Evolutionary conservation across 2,113 vertebrate species (phyloP).

Genomic region (Thymallus thymallus): DNA sequence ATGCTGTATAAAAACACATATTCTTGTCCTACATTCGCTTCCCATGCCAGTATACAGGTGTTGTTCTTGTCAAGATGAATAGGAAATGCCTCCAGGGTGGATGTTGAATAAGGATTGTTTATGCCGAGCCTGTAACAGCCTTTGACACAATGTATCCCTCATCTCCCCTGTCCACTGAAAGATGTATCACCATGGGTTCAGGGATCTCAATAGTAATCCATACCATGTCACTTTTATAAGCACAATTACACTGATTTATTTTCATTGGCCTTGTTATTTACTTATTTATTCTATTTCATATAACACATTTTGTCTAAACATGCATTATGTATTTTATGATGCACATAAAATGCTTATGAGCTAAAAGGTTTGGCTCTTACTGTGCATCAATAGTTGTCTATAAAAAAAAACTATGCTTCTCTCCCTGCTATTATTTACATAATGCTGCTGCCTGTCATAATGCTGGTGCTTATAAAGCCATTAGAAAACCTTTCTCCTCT

Average conservation of each 20-base stretch:
- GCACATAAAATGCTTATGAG: slow-evolving; percentile 27
- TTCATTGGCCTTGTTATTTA: background rate
- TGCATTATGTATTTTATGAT: slow-evolving; percentile 33
- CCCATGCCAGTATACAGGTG: background rate
- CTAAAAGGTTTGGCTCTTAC: slow-evolving; percentile 24
- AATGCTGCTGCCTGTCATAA: too few relatives aligned
- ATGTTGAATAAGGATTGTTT: slow-evolving; percentile 3
- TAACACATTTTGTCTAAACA: slow-evolving; percentile 31
- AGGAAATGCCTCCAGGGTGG: slow-evolving; percentile 16
- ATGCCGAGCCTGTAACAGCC: background rate
- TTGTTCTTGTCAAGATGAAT: slow-evolving; percentile 11
- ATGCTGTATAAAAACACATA: too few relatives aligned
- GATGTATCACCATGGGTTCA: slow-evolving; percentile 15
- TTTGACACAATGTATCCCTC: background rate
- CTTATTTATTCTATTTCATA: slow-evolving; percentile 14
- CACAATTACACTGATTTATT: slow-evolving; percentile 19
- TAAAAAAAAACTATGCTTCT: slow-evolving; percentile 7
- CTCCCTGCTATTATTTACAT: too few relatives aligned
- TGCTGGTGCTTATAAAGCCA: too few relatives aligned
- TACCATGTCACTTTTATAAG: slow-evolving; percentile 24
- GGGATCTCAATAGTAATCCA: slow-evolving; percentile 21
- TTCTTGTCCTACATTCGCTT: too few relatives aligned
- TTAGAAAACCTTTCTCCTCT: too few relatives aligned
- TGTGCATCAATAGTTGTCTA: slow-evolving; percentile 11
- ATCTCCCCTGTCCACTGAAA: slow-evolving; percentile 7